These are phyloP conservation scores for Lasiommata megera DNA, from an alignment of 2,888 invertebrate species.

Conservation along the genomic window DNA sequence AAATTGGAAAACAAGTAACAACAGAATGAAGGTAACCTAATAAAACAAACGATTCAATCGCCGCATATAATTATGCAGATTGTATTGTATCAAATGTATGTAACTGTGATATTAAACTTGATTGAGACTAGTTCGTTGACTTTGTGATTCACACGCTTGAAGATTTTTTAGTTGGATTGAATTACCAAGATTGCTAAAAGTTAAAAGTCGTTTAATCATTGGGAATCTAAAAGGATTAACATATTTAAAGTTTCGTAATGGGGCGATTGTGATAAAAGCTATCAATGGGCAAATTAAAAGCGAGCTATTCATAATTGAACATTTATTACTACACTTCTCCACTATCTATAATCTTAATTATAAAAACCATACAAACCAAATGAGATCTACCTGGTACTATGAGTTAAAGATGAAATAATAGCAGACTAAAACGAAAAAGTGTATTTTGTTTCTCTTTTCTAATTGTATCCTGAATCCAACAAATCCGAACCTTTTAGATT, in stretches of 20 bases:
- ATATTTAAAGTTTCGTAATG: conserved; percentile 7
- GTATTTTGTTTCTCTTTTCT: no score
- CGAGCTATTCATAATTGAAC: no score
- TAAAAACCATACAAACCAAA: no score
- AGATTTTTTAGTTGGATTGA: conserved; percentile 43
- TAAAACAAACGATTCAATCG: conserved; percentile 4
- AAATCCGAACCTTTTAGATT: no score
- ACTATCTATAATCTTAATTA: no score
- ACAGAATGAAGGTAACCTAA: conserved; percentile 16
- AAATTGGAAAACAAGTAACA: conserved; percentile 1
- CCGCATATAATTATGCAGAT: conserved; percentile 4
- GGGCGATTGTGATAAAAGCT: background rate
- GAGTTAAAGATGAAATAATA: no score
- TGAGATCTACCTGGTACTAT: no score
- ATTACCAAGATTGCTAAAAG: conserved; percentile 50
- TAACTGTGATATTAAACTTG: conserved; percentile 14
- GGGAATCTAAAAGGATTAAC: conserved; percentile 51
- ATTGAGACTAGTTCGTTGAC: conserved; percentile 43
- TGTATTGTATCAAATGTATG: conserved; percentile 17
- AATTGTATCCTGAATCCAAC: no score
- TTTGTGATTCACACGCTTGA: conserved; percentile 52
- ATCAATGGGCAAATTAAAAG: background rate
- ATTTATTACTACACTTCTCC: no score
- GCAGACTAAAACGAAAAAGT: no score
- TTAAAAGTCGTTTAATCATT: conserved; percentile 64